Evolutionary conservation across 2,113 vertebrate species (phyloP).

Genomic region (cattle (Bos taurus)): ARS-UCD2.0 NC_037329.1:91072001-91072500

Average conservation of each 20-base stretch:
- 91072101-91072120: not conserved
- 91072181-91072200: not conserved
- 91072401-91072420: no score
- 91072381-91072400: no score
- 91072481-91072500: not conserved
- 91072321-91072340: no score
- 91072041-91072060: not conserved
- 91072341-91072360: no score
- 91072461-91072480: not conserved
- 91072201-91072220: not conserved
- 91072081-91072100: not conserved
- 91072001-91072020: not conserved
- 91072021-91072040: not conserved
- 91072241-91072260: not conserved
- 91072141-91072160: not conserved
- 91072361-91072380: no score
- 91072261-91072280: not conserved
- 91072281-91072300: not conserved
- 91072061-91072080: not conserved
- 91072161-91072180: not conserved
- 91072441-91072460: not conserved
- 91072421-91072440: no score
- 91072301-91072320: not conserved
- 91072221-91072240: not conserved
- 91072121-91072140: not conserved